These are phyloP conservation scores for Cotesia glomerata DNA, from an alignment of 1,140 invertebrate species.

Conservation along the genomic window DNA sequence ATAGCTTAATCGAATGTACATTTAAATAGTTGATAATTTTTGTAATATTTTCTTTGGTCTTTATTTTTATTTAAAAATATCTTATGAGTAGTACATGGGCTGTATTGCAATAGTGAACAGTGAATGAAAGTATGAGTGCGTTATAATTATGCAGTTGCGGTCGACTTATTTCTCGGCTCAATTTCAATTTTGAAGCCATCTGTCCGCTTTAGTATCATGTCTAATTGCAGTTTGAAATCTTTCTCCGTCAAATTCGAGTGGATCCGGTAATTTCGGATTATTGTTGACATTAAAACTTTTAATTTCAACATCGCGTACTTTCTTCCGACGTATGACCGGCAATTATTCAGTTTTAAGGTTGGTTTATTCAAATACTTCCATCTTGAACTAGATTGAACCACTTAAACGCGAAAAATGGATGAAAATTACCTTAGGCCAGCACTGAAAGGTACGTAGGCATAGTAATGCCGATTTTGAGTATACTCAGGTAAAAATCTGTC, in stretches of 20 bases:
- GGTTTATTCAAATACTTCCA: background rate
- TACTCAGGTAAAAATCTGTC: conserved; percentile 90
- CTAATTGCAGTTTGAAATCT: conserved; percentile 57
- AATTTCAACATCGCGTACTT: conserved; percentile 74
- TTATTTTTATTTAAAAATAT: background rate
- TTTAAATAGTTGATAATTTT: no score
- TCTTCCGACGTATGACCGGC: conserved; percentile 68
- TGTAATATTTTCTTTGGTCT: background rate
- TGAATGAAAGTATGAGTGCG: background rate
- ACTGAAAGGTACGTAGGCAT: conserved; percentile 88
- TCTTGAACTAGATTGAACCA: no score
- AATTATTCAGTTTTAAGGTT: conserved; percentile 1
- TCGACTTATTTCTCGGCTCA: conserved; percentile 46
- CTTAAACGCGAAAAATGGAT: no score
- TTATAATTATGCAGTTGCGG: background rate
- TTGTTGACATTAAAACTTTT: conserved; percentile 69
- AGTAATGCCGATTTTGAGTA: conserved; percentile 79
- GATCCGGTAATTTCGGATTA: conserved; percentile 69
- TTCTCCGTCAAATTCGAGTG: conserved; percentile 53
- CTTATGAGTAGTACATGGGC: no score
- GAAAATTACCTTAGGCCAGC: conserved; percentile 78
- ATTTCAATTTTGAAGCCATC: conserved; percentile 62
- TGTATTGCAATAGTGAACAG: background rate
- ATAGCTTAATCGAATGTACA: background rate
- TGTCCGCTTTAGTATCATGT: conserved; percentile 62